Percentiles rank a stretch among this genome's conserved stretches.
Evolutionary conservation across 2,113 vertebrate species (phyloP).

Genomic region (Xiphorhynchus elegans): DNA sequence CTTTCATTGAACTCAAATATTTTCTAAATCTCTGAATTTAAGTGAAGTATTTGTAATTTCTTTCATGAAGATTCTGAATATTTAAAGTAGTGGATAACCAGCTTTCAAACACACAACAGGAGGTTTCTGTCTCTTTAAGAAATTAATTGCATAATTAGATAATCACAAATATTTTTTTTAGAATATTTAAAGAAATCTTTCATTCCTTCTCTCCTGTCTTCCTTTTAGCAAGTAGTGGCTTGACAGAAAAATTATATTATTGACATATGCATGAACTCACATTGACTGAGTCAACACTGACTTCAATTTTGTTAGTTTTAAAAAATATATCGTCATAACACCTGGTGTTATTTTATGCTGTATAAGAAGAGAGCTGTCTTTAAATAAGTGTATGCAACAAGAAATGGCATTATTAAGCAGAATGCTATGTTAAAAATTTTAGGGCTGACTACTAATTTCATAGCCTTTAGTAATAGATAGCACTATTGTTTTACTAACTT

Average conservation of each 20-base stretch:
- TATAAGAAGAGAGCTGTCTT: not conserved
- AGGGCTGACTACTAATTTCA: not conserved
- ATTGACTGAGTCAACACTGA: not conserved
- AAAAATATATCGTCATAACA: not conserved
- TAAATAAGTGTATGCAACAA: not conserved
- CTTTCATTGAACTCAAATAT: not conserved
- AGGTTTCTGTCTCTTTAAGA: constrained; percentile 30
- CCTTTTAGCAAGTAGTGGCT: not conserved
- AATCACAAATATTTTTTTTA: not conserved
- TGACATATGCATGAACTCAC: not conserved
- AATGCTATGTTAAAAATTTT: not conserved
- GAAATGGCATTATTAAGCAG: not conserved
- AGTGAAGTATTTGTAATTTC: constrained; percentile 6
- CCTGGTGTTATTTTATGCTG: not conserved
- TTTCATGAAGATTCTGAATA: not conserved
- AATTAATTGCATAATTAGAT: not conserved
- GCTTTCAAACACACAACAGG: not conserved
- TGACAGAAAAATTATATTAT: not conserved
- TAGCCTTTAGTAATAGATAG: not conserved
- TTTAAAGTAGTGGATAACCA: not conserved
- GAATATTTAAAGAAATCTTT: not conserved
- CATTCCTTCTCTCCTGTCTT: not conserved
- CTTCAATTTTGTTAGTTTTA: not conserved
- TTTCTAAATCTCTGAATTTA: not conserved
- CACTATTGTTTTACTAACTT: not conserved